Evolutionary conservation across 2,797 vertebrate genomes (phyloP), one percentile per base, ranked within the genome.

Genomic region (Diplodus puntazzo): DNA sequence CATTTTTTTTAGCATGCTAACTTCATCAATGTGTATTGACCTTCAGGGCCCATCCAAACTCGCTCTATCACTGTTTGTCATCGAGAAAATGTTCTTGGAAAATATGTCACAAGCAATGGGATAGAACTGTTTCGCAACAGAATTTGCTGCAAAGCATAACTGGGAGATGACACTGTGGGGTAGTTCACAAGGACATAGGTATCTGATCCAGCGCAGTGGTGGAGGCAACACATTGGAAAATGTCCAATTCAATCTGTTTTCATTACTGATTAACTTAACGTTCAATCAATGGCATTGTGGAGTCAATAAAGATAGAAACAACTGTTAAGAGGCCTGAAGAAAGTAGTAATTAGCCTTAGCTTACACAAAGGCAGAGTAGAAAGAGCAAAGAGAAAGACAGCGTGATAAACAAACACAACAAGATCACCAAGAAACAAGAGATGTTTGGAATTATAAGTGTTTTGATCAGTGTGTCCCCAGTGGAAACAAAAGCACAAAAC

Each of bases 1-100:
- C 57, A 71, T 81, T 79, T 59, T 59, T 27, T 79, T 68, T 63
- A 76, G 48, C 14, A 65, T 42, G 45, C 66, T 67, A 76, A 74
- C 25, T 23, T 68, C 34, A 66, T 57, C 57, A 64, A 34, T 62
- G 54, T 18, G 57, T 55, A 54, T 55, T 79, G 61, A 77, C 64
- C 77, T 68, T 69, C 48, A 65, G 30, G 34, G 52, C 50, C 20
- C n/a, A 48, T 54, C 64, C 48, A 55, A 70, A 78, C 16, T 46
- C 46, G 23, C 54, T 75, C 62, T 45, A 72, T 60, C 74, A 71
- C 48, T 2, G 21, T 79, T 67, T 76, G 53, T 74, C 50, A 69
- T 42, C 0, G 1, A 66, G 63, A 54, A 55, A 74, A 75, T 39
- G 16, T 67, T 39, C 49, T 18, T 60, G 13, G 11, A 55, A 61